phyloP scores from a whole-genome alignment of 1,140 invertebrate genomes.

The Lepidurus couesii region DNA sequence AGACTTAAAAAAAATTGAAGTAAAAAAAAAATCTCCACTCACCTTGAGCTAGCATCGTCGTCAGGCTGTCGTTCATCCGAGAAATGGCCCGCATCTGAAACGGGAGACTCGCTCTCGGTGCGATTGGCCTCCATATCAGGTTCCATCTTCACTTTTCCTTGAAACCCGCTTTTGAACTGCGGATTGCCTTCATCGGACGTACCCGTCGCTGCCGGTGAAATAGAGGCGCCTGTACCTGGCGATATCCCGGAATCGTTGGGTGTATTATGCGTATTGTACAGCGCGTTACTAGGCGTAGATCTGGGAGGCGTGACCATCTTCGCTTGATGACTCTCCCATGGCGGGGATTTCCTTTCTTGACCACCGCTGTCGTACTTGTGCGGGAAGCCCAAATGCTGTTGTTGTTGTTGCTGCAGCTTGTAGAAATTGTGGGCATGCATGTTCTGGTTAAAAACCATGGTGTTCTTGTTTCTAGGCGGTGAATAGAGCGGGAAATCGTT shows the following conservation, averaged over 20 bases:
- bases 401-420: constrained; percentile 12
- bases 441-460: not conserved
- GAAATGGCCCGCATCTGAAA: constrained; percentile 28
- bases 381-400: not conserved
- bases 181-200: constrained; percentile 3
- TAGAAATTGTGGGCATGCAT: not conserved
- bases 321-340: constrained; percentile 4
- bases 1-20: not conserved
- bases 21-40: not conserved
- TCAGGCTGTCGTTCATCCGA: constrained; percentile 24
- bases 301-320: not conserved
- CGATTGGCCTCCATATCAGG: constrained; percentile 12
- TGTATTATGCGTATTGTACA: constrained; percentile 20
- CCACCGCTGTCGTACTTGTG: not conserved
- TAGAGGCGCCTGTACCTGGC: constrained; percentile 30
- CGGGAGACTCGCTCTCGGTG: not conserved
- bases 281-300: not conserved
- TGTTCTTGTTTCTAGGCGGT: not conserved
- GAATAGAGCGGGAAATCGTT: not conserved
- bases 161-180: not conserved
- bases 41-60: constrained; percentile 3
- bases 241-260: constrained; percentile 35
- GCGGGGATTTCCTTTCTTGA: constrained; percentile 23
- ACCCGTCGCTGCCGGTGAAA: constrained; percentile 22
- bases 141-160: constrained; percentile 26